Conservation (phyloP, 1,140 invertebrate species). For the Pseudomyrmex dendroicus region DNA sequence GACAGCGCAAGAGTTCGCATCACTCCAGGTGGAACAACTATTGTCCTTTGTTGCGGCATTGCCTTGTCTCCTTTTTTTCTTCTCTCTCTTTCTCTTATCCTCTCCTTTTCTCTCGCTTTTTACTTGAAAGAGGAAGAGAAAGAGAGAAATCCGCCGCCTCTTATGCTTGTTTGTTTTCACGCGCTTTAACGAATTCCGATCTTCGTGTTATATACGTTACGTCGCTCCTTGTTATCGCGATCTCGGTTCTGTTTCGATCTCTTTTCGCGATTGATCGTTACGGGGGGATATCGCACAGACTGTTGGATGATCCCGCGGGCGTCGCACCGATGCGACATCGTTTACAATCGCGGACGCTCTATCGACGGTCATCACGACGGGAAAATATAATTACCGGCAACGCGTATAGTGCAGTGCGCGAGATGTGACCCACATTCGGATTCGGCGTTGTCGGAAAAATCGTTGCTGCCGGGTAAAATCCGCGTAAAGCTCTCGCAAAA, state of each 20-base stretch:
- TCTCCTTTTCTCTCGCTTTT: constrained; percentile 45
- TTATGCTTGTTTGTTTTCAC: constrained; percentile 76
- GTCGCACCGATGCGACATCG: constrained; percentile 1
- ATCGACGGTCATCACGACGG: constrained; percentile 3
- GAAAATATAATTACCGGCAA: constrained; percentile 62
- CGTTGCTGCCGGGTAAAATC: not conserved
- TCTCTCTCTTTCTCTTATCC: constrained; percentile 40
- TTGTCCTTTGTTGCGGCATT: constrained; percentile 75
- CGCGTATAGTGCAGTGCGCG: constrained; percentile 45
- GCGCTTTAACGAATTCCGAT: constrained; percentile 70
- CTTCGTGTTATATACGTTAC: constrained; percentile 63
- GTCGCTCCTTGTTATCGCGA: constrained; percentile 38
- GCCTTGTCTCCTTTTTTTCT: constrained; percentile 24
- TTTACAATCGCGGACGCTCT: not conserved
- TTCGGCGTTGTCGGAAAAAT: constrained; percentile 53
- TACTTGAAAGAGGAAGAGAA: not conserved
- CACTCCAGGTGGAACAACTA: constrained; percentile 70
- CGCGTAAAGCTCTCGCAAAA: constrained; percentile 17
- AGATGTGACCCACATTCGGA: constrained; percentile 46
- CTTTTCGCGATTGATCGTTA: constrained; percentile 32
- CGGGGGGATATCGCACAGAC: too few species aligned
- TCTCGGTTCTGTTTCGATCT: not conserved
- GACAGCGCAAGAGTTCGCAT: constrained; percentile 70
- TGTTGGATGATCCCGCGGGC: constrained; percentile 22
- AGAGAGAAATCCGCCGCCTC: constrained; percentile 18